Evolutionary conservation across 2,797 vertebrate species (phyloP), one percentile per base, ranked within the genome.

Genomic region (Heterohyrax brucei): DNA sequence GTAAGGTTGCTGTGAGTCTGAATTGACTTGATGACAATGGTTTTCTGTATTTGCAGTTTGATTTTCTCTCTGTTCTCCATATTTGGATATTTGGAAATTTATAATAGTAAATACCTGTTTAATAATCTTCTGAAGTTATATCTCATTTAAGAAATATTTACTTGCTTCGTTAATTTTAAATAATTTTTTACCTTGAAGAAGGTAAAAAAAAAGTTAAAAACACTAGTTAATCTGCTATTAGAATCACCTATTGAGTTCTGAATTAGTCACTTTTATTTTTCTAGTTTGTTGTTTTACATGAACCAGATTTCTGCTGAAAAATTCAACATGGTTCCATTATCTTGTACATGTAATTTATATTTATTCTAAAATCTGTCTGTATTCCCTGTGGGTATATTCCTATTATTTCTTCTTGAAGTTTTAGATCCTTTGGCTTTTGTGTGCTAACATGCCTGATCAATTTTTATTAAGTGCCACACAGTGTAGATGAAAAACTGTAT

Each of bases 401-500:
- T 90, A 62, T 33, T 53, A 16, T 86, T 78, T 62, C n/a, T 59
- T 80, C 48, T 70, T 44, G 78, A 28, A 28, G 21, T 39, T 53
- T 84, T 21, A 44, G 30, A 5, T 3, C 14, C 62, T 87, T 94
- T 68, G 59, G 3, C 61, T 78, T 83, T 91, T 91, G 28, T 75
- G n/a, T 33, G 3, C 13, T 64, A 14, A 28, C 48, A 56, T 48
- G 19, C 14, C 7, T 84, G 59, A 16, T 33, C 87, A 68, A 22
- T 88, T 68, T 87, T 68, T 73, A 50, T 44, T 84, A 72, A 89
- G 19, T 87, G n/a, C 50, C 39, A 91, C 61, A 93, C 3, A 61
- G 53, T 82, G 13, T 21, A 28, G 59, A 66, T 87, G 18, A 73
- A 92, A 86, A 89, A n/a, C 13, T 87, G 13, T 10, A 61, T 21